Conservation (phyloP, 1,140 invertebrate genomes). For the Rhizoglyphus robini region DNA sequence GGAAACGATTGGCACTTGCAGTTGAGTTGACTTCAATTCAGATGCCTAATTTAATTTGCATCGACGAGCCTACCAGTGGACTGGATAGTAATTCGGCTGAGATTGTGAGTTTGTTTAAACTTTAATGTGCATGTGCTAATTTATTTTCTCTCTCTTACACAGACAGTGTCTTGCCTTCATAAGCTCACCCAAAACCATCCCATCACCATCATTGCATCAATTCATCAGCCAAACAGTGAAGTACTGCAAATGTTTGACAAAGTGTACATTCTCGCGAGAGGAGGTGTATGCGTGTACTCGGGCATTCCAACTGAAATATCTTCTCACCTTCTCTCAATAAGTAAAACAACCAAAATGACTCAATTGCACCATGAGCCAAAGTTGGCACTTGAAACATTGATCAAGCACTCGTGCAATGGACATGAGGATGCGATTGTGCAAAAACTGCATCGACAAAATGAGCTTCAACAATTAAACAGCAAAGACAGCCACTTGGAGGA, state of each 20-base stretch:
- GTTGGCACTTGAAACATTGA: neutral
- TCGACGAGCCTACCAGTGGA: constrained; percentile 36
- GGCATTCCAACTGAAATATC: neutral
- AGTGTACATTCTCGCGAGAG: constrained; percentile 6
- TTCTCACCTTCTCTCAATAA: neutral
- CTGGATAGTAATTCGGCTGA: constrained; percentile 32
- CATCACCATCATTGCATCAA: constrained; percentile 1
- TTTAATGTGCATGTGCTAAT: too few species aligned
- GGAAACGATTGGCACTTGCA: constrained; percentile 80
- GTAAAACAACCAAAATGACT: neutral
- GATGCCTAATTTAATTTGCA: constrained; percentile 14
- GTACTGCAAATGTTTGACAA: constrained; percentile 3
- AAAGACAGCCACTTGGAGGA: neutral
- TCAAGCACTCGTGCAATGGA: constrained; percentile 1
- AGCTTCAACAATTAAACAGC: too few species aligned
- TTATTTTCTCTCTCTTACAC: neutral
- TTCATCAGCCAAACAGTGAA: constrained; percentile 13
- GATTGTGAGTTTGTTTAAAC: neutral
- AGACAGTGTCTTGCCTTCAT: neutral
- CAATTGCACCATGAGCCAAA: neutral
- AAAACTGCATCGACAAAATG: neutral
- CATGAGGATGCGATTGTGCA: neutral
- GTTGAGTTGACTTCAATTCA: constrained; percentile 54
- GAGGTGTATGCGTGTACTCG: constrained; percentile 12
- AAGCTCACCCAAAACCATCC: neutral